These are phyloP conservation scores for Clunio marinus DNA, from an alignment of 2,888 invertebrate species.

Conservation along the genomic window DNA sequence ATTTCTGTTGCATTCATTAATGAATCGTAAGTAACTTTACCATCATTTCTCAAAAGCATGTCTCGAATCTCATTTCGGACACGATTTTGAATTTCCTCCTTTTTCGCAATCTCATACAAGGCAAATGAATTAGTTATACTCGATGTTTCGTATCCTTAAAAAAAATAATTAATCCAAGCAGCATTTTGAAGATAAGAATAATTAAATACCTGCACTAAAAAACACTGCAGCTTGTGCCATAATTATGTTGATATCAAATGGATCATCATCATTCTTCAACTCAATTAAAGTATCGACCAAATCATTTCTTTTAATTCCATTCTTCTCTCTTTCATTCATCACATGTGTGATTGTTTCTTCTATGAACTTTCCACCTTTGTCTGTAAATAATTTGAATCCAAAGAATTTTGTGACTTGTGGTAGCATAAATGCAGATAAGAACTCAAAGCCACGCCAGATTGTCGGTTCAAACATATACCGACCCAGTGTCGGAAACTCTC, in stretches of 20 bases:
- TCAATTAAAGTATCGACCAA: constrained; percentile 53
- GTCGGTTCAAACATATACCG: constrained; percentile 49
- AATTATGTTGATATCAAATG: background rate
- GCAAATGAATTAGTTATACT: constrained; percentile 52
- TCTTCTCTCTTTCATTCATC: constrained; percentile 49
- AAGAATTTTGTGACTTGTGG: constrained; percentile 48
- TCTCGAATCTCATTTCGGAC: constrained; percentile 51
- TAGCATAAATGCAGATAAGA: constrained; percentile 50
- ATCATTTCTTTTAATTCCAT: constrained; percentile 49
- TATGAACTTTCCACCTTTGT: constrained; percentile 47
- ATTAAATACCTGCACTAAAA: constrained; percentile 45
- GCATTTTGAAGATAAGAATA: too few relatives aligned
- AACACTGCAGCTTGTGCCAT: constrained; percentile 47
- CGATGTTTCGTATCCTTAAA: too few relatives aligned
- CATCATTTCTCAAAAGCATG: constrained; percentile 46
- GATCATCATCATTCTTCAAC: too few relatives aligned
- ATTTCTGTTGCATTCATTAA: constrained; percentile 50
- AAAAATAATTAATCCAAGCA: too few relatives aligned
- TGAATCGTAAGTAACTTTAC: constrained; percentile 49
- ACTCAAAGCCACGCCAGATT: constrained; percentile 47
- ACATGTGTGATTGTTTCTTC: constrained; percentile 50
- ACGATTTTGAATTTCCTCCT: constrained; percentile 50
- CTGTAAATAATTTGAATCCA: constrained; percentile 49
- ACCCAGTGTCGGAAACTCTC: constrained; percentile 51
- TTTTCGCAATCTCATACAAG: constrained; percentile 50